Base-by-base conservation (phyloP, 2,113 vertebrate species). In the Sander lucioperca region DNA sequence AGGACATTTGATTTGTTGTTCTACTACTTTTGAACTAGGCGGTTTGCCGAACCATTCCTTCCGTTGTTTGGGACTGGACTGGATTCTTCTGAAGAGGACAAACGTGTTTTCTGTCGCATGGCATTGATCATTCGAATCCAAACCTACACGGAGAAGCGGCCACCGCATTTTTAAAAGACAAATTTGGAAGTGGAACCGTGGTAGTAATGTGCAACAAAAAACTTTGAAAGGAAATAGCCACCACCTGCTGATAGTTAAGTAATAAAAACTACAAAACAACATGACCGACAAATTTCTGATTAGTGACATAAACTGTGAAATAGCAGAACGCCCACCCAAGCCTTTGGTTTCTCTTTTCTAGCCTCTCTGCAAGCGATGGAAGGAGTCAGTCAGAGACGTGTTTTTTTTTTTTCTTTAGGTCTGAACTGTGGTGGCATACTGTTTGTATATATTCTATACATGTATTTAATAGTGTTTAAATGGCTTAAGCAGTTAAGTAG, bases 391-490 rank as follows among this genome's bases (percentile, higher is more conserved):
- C 56, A 54, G 72, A 63, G 21, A 58, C 33, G 25, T 50, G 81
- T 25, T 69, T 30, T 30, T 43, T 11, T 11, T 39, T 43, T 43
- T 43, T 43, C 39, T 88, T 84, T 21, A 76, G 48, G 67, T 81
- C 57, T 87, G 88, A 90, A 78, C 67, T 65, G 73, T 65, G 82
- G 77, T 65, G 85, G 80, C 36, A 50, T 65, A 73, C 27, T 23
- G 89, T 93, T 86, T 95, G 94, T 95, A 95, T 73, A 95, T 95
- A 95, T 91, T 91, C 88, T 79, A 88, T 83, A 82, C 86, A 19
- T 94, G 89, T 92, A 93, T 93, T 94, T 93, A 93, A 94, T 91
- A 93, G 83, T 79, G 70, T 87, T 91, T 82, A 81, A 91, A 79
- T 64, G 74, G 71, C 88, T 91, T 86, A 76, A 91, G 86, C 83